Evolutionary conservation across 2,888 invertebrate genomes (phyloP).

Genomic region (Conistra vaccinii): DNA sequence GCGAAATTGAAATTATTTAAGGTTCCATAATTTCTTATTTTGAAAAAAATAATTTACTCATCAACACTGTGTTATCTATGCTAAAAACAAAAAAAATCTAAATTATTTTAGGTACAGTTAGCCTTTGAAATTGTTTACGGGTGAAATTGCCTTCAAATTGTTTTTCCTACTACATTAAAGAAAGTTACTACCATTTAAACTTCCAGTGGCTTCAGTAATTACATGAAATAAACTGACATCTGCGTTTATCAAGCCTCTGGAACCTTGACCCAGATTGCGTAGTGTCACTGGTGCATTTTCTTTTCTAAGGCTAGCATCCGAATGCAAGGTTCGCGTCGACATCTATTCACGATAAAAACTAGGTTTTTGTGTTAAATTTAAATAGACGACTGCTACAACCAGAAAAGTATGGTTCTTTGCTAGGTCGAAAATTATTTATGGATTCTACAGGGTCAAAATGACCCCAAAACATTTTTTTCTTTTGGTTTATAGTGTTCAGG

Average conservation of each 20-base stretch:
- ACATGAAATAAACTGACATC: slow-evolving; percentile 42
- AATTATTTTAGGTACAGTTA: too few relatives aligned
- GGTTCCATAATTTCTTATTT: too few relatives aligned
- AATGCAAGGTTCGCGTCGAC: slow-evolving; percentile 5
- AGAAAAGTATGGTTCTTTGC: too few relatives aligned
- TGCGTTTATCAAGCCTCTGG: slow-evolving; percentile 28
- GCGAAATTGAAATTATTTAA: too few relatives aligned
- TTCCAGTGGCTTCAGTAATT: slow-evolving; percentile 47
- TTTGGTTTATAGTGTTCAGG: too few relatives aligned
- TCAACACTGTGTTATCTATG: too few relatives aligned
- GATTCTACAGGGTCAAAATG: too few relatives aligned
- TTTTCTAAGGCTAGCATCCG: slow-evolving; percentile 28
- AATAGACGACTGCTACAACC: neutral
- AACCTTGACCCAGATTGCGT: slow-evolving; percentile 40
- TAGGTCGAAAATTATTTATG: too few relatives aligned
- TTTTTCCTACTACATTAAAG: neutral
- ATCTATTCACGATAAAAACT: slow-evolving; percentile 29
- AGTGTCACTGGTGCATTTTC: slow-evolving; percentile 38
- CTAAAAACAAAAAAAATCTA: too few relatives aligned
- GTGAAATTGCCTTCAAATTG: neutral
- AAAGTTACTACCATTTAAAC: slow-evolving; percentile 20
- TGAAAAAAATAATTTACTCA: too few relatives aligned
- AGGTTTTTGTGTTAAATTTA: slow-evolving; percentile 23
- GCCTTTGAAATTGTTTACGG: neutral
- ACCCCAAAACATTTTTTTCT: too few relatives aligned